Percentiles rank a stretch among this genome's conserved stretches.
Conservation (phyloP, 2,113 vertebrate species). For the Microcebus jonahi region DNA sequence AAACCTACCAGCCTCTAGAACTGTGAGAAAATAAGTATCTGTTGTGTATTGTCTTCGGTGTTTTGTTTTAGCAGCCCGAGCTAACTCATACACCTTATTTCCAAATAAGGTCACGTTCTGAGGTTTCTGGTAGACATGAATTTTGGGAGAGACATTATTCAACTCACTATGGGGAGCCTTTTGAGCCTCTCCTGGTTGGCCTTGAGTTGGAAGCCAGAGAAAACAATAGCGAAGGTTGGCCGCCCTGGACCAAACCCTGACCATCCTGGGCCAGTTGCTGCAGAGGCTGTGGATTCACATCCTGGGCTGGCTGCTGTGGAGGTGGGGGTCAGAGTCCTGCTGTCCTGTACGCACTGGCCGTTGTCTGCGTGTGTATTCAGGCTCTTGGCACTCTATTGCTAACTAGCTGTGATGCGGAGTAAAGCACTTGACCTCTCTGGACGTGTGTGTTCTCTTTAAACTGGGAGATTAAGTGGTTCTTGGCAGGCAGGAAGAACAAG, state of each 20-base stretch:
- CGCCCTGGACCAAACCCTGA: neutral
- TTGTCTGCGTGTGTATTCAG: neutral
- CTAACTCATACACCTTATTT: neutral
- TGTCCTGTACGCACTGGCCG: neutral
- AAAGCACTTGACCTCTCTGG: neutral
- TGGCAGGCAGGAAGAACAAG: neutral
- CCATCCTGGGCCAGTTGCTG: accelerated
- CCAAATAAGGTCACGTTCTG: neutral
- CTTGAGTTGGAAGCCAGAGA: neutral
- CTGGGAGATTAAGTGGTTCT: neutral
- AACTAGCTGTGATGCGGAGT: neutral
- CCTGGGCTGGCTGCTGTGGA: neutral
- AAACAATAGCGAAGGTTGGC: neutral
- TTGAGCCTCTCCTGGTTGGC: neutral
- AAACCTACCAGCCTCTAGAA: neutral
- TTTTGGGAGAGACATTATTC: neutral
- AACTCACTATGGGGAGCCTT: neutral
- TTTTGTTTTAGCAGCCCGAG: neutral
- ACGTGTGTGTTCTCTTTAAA: neutral
- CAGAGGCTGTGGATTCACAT: neutral
- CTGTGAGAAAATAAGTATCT: neutral
- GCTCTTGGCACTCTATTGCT: neutral
- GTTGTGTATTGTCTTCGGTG: neutral
- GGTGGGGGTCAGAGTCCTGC: too few relatives aligned
- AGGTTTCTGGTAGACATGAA: neutral